Base-by-base conservation (phyloP, 2,797 vertebrate species). In the Phoeniculus purpureus region DNA sequence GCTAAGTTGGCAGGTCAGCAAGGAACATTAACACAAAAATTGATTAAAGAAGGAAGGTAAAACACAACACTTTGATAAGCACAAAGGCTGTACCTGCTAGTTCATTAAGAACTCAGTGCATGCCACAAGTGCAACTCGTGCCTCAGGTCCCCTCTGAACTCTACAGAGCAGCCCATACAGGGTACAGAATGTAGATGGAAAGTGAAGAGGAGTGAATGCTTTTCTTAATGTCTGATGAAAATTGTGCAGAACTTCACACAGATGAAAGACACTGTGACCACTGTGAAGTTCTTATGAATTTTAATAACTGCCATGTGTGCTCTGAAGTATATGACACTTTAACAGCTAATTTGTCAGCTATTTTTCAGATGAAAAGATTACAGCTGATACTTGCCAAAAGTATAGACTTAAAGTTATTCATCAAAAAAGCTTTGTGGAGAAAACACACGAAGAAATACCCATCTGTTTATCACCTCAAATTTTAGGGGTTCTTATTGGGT, bases 281-380 rank as follows among this genome's bases (percentile, higher is more conserved):
- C 88, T 94, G 34, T 81, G 83, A 94, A 90, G 61, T 82, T 92
- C 90, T 94, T 89, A 90, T 59, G 76, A 87, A 94, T 94, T 93
- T 94, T 93, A 89, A 88, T 92, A 93, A 87, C 71, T 56, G 60
- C 48, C 48, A 73, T 84, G 64, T 86, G 64, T 70, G 40, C 64
- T 94, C 81, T 93, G 87, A 91, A 93, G 87, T 85, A 75, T 85
- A 81, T 87, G 89, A 91, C 85, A 87, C 21, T 95, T 87, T 66
- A 92, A 85, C 70, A 87, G 66, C 59, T 91, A 85, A 91, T 95
- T 93, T 95, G 71, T 87, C 83, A 85, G 59, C 52, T 91, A 27
- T 83, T 91, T 95, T 87, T 94, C 77, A 85, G 50, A 75, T 22
- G 7, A 89, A 62, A 91, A 94, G 78, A 18, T 89, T 90, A 87